These are phyloP conservation scores for Drosophila nannoptera DNA, from an alignment of 1,140 invertebrate species.

Conservation along the genomic window DNA sequence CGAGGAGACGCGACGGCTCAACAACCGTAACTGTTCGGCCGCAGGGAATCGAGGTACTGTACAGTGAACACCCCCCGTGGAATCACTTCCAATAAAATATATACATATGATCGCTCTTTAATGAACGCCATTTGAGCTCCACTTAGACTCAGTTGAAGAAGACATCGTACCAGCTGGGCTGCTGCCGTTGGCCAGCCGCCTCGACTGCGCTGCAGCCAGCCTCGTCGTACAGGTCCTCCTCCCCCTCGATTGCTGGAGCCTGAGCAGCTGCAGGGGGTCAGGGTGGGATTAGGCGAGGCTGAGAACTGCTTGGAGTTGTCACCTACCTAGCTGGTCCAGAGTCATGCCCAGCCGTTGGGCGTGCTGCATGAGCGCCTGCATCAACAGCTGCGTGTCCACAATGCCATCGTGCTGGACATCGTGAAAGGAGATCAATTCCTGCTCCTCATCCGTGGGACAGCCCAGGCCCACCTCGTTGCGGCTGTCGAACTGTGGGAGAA, in stretches of 20 bases:
- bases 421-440: constrained; percentile 20
- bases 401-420: constrained; percentile 34
- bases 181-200: constrained; percentile 20
- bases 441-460: constrained; percentile 7
- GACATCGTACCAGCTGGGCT: constrained; percentile 53
- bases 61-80: too few species aligned
- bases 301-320: neutral
- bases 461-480: neutral
- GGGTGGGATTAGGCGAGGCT: neutral
- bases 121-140: too few species aligned
- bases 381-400: constrained; percentile 40
- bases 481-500: constrained; percentile 4
- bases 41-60: too few species aligned
- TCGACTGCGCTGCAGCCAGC: constrained; percentile 13
- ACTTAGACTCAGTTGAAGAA: constrained; percentile 34
- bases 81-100: too few species aligned
- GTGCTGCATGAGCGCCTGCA: constrained; percentile 50
- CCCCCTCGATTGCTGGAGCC: neutral
- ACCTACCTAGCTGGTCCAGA: constrained; percentile 49
- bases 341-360: constrained; percentile 49
- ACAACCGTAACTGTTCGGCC: too few species aligned
- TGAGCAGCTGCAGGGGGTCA: neutral
- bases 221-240: neutral
- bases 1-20: constrained; percentile 32
- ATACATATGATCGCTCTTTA: too few species aligned